A percentile compares a stretch with the other conserved stretches of the same genome.
Conservation (phyloP, 2,797 vertebrate genomes). For the Parauchenoglanis ngamensis region DNA sequence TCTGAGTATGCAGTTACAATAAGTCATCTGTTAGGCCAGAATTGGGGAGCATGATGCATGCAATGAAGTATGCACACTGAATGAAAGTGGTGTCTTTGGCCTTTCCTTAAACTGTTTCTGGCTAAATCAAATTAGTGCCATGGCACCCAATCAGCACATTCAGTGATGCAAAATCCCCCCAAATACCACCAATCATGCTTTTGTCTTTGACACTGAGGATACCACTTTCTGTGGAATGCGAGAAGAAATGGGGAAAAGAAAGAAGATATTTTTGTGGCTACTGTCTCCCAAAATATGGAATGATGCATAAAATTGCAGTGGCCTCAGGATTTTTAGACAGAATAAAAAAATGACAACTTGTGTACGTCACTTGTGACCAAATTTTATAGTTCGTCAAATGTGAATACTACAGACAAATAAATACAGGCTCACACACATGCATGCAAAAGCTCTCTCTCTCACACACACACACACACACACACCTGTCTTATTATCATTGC, state of each 20-base stretch:
- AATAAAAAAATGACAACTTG: conserved; percentile 20
- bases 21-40: conserved; percentile 73
- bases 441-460: too few species aligned
- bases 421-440: conserved; percentile 17
- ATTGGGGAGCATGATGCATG: conserved; percentile 68
- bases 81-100: conserved; percentile 74
- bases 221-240: conserved; percentile 19
- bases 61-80: conserved; percentile 69
- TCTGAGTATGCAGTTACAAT: conserved; percentile 67
- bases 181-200: conserved; percentile 67
- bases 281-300: conserved; percentile 16
- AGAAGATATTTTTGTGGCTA: conserved; percentile 32
- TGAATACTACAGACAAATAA: neutral
- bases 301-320: neutral
- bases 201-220: conserved; percentile 34
- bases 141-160: conserved; percentile 69
- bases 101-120: conserved; percentile 70
- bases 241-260: neutral
- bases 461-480: neutral
- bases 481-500: neutral
- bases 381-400: neutral
- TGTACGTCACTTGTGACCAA: neutral
- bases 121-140: conserved; percentile 74
- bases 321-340: neutral
- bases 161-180: conserved; percentile 68